Evolutionary conservation across 2,797 vertebrate species (phyloP).

Genomic region (Neopelma chrysocephalum): DNA sequence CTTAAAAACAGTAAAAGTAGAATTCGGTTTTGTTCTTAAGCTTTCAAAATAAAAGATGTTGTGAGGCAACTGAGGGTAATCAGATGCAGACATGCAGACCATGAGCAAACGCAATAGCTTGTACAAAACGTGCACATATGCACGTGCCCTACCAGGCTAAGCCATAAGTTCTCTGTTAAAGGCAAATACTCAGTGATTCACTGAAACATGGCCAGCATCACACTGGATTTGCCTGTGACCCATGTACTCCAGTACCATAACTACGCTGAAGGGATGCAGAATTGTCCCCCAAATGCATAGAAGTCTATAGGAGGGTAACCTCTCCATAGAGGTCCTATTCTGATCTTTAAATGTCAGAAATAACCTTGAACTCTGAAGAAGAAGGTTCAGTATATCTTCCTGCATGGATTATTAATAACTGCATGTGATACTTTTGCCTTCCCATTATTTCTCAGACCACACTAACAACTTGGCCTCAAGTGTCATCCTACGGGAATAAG

Average conservation of each 20-base stretch:
- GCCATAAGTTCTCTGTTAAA: neutral
- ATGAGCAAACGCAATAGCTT: neutral
- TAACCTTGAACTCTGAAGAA: neutral
- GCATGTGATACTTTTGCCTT: neutral
- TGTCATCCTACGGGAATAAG: neutral
- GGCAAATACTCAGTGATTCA: neutral
- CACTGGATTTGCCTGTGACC: neutral
- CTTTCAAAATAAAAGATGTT: constrained; percentile 51
- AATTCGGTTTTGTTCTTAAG: constrained; percentile 41
- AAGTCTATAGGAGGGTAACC: neutral
- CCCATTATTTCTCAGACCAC: neutral
- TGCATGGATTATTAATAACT: neutral
- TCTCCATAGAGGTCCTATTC: neutral
- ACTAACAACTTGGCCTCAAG: neutral
- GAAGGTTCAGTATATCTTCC: neutral
- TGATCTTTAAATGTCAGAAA: neutral
- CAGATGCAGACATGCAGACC: constrained; percentile 37
- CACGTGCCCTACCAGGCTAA: neutral
- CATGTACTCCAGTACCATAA: neutral
- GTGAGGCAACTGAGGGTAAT: constrained; percentile 51
- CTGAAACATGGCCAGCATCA: neutral
- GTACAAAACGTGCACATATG: constrained; percentile 8
- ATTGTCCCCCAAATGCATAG: neutral
- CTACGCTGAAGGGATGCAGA: neutral
- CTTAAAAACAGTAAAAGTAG: constrained; percentile 41